Conservation (phyloP, 2,888 invertebrate species). For the Oscheius sp. region DNA sequence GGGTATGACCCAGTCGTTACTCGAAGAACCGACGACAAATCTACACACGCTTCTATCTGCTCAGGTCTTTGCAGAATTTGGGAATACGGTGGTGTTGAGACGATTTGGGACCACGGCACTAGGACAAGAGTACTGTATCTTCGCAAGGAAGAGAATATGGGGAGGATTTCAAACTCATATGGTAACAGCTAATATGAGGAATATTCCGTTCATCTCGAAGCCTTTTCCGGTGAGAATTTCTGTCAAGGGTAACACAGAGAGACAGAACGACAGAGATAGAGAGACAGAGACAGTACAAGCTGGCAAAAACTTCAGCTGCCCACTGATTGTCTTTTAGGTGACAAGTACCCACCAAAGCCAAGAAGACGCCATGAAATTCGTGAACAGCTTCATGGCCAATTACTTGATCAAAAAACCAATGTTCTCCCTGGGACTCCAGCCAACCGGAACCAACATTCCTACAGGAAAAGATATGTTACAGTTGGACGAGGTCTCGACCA, state of each 20-base stretch:
- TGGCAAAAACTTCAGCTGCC: background rate
- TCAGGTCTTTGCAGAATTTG: conserved; percentile 32
- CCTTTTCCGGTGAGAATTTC: conserved; percentile 42
- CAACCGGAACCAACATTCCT: conserved; percentile 43
- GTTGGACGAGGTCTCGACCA: conserved; percentile 45
- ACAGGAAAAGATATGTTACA: conserved; percentile 44
- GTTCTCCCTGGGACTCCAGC: conserved; percentile 47
- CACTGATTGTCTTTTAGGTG: conserved; percentile 4
- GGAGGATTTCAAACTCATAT: conserved; percentile 55
- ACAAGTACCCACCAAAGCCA: conserved; percentile 18
- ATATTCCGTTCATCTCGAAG: conserved; percentile 53
- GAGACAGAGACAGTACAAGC: no score
- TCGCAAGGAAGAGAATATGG: conserved; percentile 44
- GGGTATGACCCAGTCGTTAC: conserved; percentile 10
- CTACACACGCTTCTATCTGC: conserved; percentile 27
- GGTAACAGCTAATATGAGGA: conserved; percentile 56
- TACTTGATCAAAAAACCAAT: background rate
- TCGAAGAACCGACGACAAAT: conserved; percentile 27
- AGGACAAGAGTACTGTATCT: conserved; percentile 52
- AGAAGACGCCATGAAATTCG: conserved; percentile 47
- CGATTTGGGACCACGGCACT: conserved; percentile 49
- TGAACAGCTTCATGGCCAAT: conserved; percentile 37
- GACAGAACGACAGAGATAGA: no score
- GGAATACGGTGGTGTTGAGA: conserved; percentile 13
- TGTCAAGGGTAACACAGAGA: no score